phyloP scores from a whole-genome alignment of 2,888 invertebrate species.

The Anarsia innoxiella region DNA sequence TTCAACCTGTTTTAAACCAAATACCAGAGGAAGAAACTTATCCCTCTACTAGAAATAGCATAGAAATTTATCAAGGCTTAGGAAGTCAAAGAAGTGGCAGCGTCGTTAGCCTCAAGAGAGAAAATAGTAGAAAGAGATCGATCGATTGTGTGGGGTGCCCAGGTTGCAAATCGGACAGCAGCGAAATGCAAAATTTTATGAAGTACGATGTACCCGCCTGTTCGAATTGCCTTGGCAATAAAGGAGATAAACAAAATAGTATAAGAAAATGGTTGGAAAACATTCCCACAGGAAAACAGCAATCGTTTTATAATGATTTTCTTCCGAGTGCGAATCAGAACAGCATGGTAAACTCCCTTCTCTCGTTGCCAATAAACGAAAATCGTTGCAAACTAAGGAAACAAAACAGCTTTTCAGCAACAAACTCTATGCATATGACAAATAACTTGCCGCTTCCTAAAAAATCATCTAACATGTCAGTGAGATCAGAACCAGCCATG shows the following conservation, averaged over 20 bases:
- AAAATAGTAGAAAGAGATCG: slow-evolving; percentile 75
- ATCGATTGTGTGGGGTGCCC: slow-evolving; percentile 78
- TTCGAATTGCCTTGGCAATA: slow-evolving; percentile 67
- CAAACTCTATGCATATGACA: slow-evolving; percentile 35
- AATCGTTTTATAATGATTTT: slow-evolving; percentile 38
- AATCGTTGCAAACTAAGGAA: slow-evolving; percentile 43
- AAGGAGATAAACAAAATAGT: slow-evolving; percentile 83
- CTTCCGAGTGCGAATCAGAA: slow-evolving; percentile 34
- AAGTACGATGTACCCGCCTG: slow-evolving; percentile 66
- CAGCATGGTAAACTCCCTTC: slow-evolving; percentile 45
- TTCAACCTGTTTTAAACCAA: slow-evolving; percentile 83
- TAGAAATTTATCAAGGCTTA: slow-evolving; percentile 60
- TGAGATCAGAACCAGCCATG: slow-evolving; percentile 59
- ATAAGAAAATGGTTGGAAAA: slow-evolving; percentile 86
- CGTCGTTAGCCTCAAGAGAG: slow-evolving; percentile 75
- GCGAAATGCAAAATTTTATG: slow-evolving; percentile 48
- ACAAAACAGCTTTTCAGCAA: slow-evolving; percentile 53
- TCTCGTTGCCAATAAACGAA: slow-evolving; percentile 45
- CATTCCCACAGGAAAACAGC: slow-evolving; percentile 71
- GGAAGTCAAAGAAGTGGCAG: slow-evolving; percentile 74
- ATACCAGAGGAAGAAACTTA: slow-evolving; percentile 87
- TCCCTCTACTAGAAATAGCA: slow-evolving; percentile 62
- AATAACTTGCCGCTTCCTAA: slow-evolving; percentile 41
- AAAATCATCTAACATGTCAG: slow-evolving; percentile 50
- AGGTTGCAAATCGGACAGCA: slow-evolving; percentile 69